Evolutionary conservation across 2,797 vertebrate species (phyloP), one percentile per base, ranked within the genome.

Genomic region (Arrhamphus sclerolepis): DNA sequence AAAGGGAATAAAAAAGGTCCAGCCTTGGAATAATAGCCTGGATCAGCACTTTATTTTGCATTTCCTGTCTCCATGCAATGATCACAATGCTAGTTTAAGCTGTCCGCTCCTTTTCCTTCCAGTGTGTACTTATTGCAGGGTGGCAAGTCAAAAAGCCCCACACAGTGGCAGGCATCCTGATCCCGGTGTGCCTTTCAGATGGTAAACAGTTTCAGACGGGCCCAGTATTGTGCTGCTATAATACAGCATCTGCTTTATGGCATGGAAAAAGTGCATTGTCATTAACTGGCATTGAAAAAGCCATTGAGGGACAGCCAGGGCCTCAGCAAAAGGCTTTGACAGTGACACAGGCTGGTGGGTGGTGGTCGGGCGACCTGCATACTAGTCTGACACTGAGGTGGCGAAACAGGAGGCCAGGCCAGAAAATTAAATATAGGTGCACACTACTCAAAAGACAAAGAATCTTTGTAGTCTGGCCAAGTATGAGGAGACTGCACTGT

Each of bases 211-310:
- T 88, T 89, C 81, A 77, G 84, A 91, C 70, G 78, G 87, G 66
- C 74, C 73, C 63, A 24, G 80, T 26, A 89, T 88, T 93, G 91
- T 92, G 84, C 75, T 29, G 62, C 75, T 46, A 83, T 83, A 87
- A 91, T 84, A 87, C 84, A 90, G 91, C 84, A 85, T 93, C 90
- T 92, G 90, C 90, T 92, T 92, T 90, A 92, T 46, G 58, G 91
- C 72, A 91, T 67, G 83, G 85, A 84, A 84, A 90, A 92, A 92
- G 85, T 85, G 88, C 84, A 88, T 92, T 90, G 91, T 91, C 82
- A 89, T 82, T 66, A 55, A 74, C 85, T 59, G 62, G 84, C 89
- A 82, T 85, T 87, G 86, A 91, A 87, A 87, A 72, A 80, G 76
- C 83, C 81, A 89, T 87, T 86, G 88, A 90, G 77, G 76, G 64